Evolutionary conservation across 1,140 invertebrate genomes (phyloP).

Genomic region (Babylonia areolata): DNA sequence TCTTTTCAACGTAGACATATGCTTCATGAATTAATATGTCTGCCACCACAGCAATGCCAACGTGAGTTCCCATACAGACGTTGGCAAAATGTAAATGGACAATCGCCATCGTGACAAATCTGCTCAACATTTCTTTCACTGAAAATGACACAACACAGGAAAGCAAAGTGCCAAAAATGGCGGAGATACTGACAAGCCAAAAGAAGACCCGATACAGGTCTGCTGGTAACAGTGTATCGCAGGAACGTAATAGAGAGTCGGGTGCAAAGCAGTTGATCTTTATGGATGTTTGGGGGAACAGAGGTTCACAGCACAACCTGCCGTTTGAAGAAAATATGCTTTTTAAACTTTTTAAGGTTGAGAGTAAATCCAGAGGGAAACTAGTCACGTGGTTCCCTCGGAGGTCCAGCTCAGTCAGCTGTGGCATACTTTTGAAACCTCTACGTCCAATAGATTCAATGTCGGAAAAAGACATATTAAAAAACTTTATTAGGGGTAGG

Average conservation of each 20-base stretch:
- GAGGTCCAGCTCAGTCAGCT: background rate
- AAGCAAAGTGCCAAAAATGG: slow-evolving; percentile 50
- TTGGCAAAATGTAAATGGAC: slow-evolving; percentile 46
- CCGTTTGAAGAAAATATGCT: background rate
- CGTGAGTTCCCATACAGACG: slow-evolving; percentile 35
- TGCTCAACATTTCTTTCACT: background rate
- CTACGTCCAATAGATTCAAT: background rate
- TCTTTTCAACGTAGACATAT: slow-evolving; percentile 23
- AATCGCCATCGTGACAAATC: slow-evolving; percentile 43
- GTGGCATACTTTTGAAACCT: background rate
- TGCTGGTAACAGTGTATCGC: slow-evolving; percentile 46
- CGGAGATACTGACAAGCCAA: slow-evolving; percentile 45
- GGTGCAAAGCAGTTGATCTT: background rate
- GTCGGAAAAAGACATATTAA: background rate
- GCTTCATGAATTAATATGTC: slow-evolving; percentile 52
- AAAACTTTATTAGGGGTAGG: background rate
- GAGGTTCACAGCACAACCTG: background rate
- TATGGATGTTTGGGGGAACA: background rate
- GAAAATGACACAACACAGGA: slow-evolving; percentile 24
- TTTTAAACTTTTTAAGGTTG: background rate
- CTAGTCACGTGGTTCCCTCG: background rate
- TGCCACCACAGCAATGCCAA: slow-evolving; percentile 36
- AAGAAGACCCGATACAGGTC: slow-evolving; percentile 40
- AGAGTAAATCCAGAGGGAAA: background rate
- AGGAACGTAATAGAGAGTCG: slow-evolving; percentile 33